These are phyloP conservation scores for Cetonia aurata DNA, from an alignment of 2,888 invertebrate genomes.

Conservation along the genomic window DNA sequence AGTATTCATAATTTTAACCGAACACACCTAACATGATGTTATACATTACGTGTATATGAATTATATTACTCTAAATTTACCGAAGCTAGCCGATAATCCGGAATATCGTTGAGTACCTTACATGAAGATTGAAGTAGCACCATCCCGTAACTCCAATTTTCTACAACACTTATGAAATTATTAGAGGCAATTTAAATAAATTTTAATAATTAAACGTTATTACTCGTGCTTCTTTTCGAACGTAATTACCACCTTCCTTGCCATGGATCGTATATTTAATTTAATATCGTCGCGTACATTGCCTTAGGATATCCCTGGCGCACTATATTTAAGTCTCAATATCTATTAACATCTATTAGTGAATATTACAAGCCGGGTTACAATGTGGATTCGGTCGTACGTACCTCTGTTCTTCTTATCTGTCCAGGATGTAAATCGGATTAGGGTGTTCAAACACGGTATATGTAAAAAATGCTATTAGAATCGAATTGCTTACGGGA, in stretches of 20 bases:
- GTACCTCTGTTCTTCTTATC: background rate
- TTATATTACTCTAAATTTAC: too few relatives aligned
- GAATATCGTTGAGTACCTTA: background rate
- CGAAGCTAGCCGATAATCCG: too few relatives aligned
- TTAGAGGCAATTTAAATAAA: conserved; percentile 45
- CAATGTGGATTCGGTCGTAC: conserved; percentile 25
- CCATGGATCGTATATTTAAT: conserved; percentile 41
- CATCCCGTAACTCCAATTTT: conserved; percentile 37
- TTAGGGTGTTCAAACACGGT: conserved; percentile 38
- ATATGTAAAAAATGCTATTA: conserved; percentile 32
- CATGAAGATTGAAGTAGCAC: conserved; percentile 32
- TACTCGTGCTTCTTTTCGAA: conserved; percentile 14
- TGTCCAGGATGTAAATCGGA: conserved; percentile 36
- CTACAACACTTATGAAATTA: conserved; percentile 37
- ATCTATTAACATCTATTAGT: conserved; percentile 40
- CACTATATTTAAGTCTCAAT: conserved; percentile 41
- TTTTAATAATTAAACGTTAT: conserved; percentile 45
- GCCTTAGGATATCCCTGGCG: conserved; percentile 30
- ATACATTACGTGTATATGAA: too few relatives aligned
- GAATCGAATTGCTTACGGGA: conserved; percentile 40
- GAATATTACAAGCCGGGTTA: conserved; percentile 39
- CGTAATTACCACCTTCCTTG: conserved; percentile 37
- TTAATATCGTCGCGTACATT: conserved; percentile 28
- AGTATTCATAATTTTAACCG: too few relatives aligned
- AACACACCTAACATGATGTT: too few relatives aligned